A percentile compares a stretch with the other conserved stretches of the same genome.
Evolutionary conservation across 2,113 vertebrate genomes (phyloP).

Genomic region (Eudorcas thomsonii): DNA sequence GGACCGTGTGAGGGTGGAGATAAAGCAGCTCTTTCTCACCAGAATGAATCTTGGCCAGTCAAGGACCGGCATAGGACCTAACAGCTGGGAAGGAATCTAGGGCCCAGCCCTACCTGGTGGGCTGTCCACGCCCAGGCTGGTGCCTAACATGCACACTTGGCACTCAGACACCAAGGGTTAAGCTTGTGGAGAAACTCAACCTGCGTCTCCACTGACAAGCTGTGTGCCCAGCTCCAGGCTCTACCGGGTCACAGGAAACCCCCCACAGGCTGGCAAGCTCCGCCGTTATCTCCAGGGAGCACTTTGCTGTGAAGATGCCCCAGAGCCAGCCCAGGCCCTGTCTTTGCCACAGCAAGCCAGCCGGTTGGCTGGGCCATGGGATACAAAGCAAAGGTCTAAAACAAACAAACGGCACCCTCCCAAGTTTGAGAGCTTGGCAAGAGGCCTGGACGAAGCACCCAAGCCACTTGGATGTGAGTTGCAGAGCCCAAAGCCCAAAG

Average conservation of each 20-base stretch:
- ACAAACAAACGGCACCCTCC: not conserved
- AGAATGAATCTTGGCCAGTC: not conserved
- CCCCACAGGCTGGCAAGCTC: not conserved
- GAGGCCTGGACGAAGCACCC: not conserved
- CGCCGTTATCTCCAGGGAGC: not conserved
- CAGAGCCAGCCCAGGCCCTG: not conserved
- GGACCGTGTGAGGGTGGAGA: not conserved
- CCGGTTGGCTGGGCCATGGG: not conserved
- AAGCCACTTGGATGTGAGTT: not conserved
- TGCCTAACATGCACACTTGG: not conserved
- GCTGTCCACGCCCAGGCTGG: rapidly evolving
- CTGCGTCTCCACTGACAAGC: not conserved
- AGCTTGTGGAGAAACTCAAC: not conserved
- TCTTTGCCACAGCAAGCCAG: not conserved
- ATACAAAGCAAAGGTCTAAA: not conserved
- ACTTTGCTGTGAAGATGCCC: not conserved
- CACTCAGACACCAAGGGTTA: not conserved
- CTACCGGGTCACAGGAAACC: rapidly evolving
- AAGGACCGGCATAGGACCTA: not conserved
- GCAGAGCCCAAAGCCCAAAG: not conserved
- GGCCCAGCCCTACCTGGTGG: not conserved
- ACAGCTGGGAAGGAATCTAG: not conserved
- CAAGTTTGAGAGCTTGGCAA: not conserved
- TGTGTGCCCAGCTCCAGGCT: not conserved
- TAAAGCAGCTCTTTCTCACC: not conserved